Percentiles rank a stretch among this genome's conserved stretches.
These are phyloP conservation scores for Drosophila oshimai DNA, from an alignment of 1,140 invertebrate species.

Conservation along the genomic window DNA sequence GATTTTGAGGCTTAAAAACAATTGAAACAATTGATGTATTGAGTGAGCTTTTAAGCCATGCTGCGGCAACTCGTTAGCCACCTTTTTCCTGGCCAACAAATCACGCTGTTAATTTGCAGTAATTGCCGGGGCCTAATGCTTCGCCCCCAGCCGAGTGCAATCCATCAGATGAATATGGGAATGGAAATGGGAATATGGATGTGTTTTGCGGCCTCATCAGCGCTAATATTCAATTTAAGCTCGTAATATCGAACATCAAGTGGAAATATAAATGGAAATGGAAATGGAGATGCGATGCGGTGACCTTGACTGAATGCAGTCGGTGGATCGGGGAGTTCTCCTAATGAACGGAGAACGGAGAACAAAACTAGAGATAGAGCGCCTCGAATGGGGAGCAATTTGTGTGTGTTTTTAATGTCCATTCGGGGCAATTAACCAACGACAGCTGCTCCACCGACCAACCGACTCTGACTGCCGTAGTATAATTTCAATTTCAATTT, in stretches of 20 bases:
- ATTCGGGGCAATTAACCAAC: slow-evolving; percentile 65
- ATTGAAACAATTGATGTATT: neutral
- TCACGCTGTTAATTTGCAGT: slow-evolving; percentile 40
- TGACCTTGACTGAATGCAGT: neutral
- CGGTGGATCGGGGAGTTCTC: neutral
- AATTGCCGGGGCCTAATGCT: slow-evolving; percentile 14
- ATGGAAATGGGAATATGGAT: slow-evolving; percentile 5
- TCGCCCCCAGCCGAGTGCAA: slow-evolving; percentile 4
- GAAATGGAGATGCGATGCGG: neutral
- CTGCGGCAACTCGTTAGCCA: slow-evolving; percentile 32
- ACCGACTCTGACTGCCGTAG: neutral
- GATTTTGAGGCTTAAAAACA: neutral
- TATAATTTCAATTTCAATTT: slow-evolving; percentile 15
- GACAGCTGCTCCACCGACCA: slow-evolving; percentile 66
- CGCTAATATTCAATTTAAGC: slow-evolving; percentile 35
- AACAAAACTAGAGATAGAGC: slow-evolving; percentile 3
- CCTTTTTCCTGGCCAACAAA: no score
- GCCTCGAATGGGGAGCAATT: slow-evolving; percentile 3
- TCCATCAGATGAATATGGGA: neutral
- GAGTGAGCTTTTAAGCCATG: neutral
- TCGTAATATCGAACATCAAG: slow-evolving; percentile 22
- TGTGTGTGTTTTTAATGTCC: slow-evolving; percentile 22
- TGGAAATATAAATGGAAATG: slow-evolving; percentile 12
- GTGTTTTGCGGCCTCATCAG: slow-evolving; percentile 61
- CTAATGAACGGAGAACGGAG: neutral